Percentiles rank a stretch among this genome's conserved stretches.
These are phyloP conservation scores for Paramormyrops kingsleyae DNA, from an alignment of 2,113 vertebrate genomes.

Conservation along the genomic window DNA sequence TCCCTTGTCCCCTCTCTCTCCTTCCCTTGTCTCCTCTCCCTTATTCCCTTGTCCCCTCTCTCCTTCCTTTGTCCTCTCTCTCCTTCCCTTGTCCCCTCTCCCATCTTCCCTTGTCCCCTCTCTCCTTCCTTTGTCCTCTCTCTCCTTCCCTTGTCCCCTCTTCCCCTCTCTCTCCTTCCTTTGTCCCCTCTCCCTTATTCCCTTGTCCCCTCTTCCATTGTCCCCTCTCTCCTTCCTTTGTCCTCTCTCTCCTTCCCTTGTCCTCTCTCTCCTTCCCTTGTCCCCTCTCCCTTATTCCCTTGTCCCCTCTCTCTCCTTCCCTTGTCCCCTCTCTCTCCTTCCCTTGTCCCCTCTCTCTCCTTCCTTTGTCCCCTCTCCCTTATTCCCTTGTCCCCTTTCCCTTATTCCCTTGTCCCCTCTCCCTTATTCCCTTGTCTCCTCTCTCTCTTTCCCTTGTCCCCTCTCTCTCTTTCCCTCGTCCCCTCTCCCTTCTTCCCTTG, in stretches of 20 bases:
- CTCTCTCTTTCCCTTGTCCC: background rate
- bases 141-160: background rate
- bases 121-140: background rate
- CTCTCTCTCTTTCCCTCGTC: background rate
- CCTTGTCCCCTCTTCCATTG: too few species aligned
- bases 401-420: background rate
- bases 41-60: background rate
- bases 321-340: background rate
- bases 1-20: background rate
- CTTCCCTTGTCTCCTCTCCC: background rate
- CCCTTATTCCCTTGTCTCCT: background rate
- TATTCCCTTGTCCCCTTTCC: too few species aligned
- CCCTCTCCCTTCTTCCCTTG: background rate
- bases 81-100: background rate
- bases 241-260: background rate
- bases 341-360: background rate
- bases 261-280: too few species aligned
- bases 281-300: too few species aligned
- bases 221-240: background rate
- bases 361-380: background rate
- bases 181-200: too few species aligned
- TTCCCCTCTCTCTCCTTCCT: too few species aligned
- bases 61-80: background rate
- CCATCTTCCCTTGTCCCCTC: fast-evolving
- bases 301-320: background rate